Evolutionary conservation across 2,797 vertebrate genomes (phyloP).

Genomic region (Glossophaga mutica): DNA sequence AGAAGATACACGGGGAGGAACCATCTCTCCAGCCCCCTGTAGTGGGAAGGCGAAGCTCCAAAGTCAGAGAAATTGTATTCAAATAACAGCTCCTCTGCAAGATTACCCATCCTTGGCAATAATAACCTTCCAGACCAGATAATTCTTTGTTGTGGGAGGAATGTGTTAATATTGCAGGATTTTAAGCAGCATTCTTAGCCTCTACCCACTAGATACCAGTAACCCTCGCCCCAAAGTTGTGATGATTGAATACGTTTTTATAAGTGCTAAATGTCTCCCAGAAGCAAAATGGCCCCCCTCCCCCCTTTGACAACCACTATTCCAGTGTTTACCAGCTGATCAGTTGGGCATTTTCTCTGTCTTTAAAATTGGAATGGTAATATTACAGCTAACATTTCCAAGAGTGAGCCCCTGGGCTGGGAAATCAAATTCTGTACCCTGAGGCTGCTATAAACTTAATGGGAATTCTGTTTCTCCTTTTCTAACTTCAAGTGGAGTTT

Average conservation of each 20-base stretch:
- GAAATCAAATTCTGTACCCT: neutral
- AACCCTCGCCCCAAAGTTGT: rapidly evolving
- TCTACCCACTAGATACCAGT: neutral
- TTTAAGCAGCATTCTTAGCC: neutral
- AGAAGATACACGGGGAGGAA: neutral
- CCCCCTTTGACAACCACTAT: too few relatives aligned
- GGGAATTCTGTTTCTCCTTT: neutral
- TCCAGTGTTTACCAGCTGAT: neutral
- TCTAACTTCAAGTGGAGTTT: neutral
- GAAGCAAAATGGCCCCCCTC: neutral
- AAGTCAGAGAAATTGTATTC: neutral
- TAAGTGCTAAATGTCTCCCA: neutral
- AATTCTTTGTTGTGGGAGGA: neutral
- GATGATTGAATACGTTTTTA: neutral
- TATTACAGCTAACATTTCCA: neutral
- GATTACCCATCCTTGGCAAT: neutral
- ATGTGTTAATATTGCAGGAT: neutral
- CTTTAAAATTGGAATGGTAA: neutral
- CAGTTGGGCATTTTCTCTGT: neutral
- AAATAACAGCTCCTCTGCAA: neutral
- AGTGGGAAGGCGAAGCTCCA: neutral
- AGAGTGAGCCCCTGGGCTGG: neutral
- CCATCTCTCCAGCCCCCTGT: neutral
- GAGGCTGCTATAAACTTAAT: neutral
- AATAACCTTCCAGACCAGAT: neutral